phyloP scores from a whole-genome alignment of 2,113 vertebrate species.

The Numida meleagris region DNA sequence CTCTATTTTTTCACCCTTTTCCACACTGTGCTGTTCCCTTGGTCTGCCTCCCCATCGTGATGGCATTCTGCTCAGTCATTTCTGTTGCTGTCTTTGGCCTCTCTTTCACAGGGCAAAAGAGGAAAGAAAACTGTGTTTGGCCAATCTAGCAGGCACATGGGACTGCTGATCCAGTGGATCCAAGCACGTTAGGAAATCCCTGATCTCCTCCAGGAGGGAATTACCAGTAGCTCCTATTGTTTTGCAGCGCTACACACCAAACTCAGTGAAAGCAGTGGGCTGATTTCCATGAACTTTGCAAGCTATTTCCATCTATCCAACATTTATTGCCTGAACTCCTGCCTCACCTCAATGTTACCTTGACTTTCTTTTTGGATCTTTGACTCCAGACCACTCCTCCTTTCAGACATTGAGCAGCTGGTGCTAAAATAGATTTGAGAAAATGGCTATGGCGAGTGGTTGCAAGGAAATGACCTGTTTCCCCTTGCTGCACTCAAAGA shows the following conservation, averaged over 20 bases:
- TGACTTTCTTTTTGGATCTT: not conserved
- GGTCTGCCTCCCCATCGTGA: fast-evolving
- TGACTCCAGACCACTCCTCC: not conserved
- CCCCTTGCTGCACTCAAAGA: not conserved
- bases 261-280: not conserved
- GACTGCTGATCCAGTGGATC: not conserved
- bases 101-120: not conserved
- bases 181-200: fast-evolving
- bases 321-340: not conserved
- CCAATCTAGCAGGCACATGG: too few relatives aligned
- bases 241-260: not conserved
- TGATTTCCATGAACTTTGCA: not conserved
- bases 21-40: fast-evolving
- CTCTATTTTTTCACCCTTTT: not conserved
- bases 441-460: fast-evolving
- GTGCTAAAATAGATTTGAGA: not conserved
- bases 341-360: fast-evolving
- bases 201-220: not conserved
- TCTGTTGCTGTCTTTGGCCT: not conserved
- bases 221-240: fast-evolving
- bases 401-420: not conserved
- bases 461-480: not conserved
- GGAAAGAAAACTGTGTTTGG: not conserved
- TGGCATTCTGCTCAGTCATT: not conserved
- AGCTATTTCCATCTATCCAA: fast-evolving